Percentiles rank a stretch among this genome's conserved stretches.
These are phyloP conservation scores for Gymnodraco acuticeps DNA, from an alignment of 2,797 vertebrate species.

Conservation along the genomic window DNA sequence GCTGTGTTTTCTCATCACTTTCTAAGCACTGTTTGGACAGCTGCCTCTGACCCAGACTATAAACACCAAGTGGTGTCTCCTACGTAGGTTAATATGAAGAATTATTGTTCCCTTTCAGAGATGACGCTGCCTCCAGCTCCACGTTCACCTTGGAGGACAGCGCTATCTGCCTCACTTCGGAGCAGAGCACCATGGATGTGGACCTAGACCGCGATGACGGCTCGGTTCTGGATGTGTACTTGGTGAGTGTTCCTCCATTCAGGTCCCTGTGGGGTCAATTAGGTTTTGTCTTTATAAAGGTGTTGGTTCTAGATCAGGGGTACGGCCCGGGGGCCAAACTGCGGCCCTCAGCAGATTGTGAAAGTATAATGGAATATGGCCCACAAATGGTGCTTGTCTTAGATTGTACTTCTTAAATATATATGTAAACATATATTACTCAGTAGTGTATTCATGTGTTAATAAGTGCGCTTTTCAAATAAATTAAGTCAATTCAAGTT, in stretches of 20 bases:
- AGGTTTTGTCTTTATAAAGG: background rate
- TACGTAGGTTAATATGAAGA: background rate
- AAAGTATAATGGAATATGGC: too few species aligned
- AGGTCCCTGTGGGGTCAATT: background rate
- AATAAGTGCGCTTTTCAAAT: too few species aligned
- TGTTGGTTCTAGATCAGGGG: background rate
- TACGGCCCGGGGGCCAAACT: too few species aligned
- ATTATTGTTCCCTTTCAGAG: slow-evolving; percentile 79
- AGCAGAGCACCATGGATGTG: slow-evolving; percentile 91
- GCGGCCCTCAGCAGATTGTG: too few species aligned
- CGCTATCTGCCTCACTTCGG: slow-evolving; percentile 94
- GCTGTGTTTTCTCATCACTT: background rate
- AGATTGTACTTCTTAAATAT: too few species aligned
- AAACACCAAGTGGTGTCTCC: background rate
- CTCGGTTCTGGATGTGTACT: slow-evolving; percentile 94
- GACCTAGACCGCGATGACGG: slow-evolving; percentile 93
- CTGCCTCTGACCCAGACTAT: slow-evolving; percentile 17
- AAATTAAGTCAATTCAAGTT: too few species aligned
- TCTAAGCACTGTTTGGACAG: slow-evolving; percentile 32
- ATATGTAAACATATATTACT: too few species aligned
- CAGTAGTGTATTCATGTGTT: too few species aligned
- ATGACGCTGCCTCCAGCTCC: slow-evolving; percentile 91
- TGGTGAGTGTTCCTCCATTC: slow-evolving; percentile 85
- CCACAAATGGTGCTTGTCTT: too few species aligned
- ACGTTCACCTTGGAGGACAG: slow-evolving; percentile 95